Conservation (phyloP, 2,888 invertebrate species). For the Drosophila fulvimacula region DNA sequence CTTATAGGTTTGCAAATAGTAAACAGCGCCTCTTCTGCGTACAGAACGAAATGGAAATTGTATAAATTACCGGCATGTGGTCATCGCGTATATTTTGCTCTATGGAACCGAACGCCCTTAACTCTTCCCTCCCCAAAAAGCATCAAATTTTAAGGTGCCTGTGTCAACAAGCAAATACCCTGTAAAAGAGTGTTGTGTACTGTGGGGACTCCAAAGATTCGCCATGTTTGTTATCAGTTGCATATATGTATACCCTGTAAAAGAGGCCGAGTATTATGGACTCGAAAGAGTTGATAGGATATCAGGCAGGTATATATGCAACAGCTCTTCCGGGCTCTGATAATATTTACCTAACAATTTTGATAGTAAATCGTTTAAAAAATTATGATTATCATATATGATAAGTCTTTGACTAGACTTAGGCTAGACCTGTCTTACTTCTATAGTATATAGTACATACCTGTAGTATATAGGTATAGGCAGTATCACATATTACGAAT, state of each 20-base stretch:
- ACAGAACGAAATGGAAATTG: conserved; percentile 37
- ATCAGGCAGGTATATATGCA: no score
- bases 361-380: background rate
- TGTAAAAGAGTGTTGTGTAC: background rate
- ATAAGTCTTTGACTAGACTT: background rate
- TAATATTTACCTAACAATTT: background rate
- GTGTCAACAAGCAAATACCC: conserved; percentile 21
- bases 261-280: background rate
- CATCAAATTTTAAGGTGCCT: background rate
- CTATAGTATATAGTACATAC: background rate
- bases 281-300: background rate
- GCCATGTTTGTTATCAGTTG: background rate
- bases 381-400: background rate
- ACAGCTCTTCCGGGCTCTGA: no score
- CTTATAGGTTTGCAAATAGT: conserved; percentile 16
- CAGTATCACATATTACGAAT: background rate
- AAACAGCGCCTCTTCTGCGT: conserved; percentile 29
- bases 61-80: conserved; percentile 70
- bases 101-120: conserved; percentile 30
- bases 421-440: background rate
- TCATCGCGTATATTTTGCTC: conserved; percentile 44
- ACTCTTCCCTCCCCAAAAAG: conserved; percentile 20
- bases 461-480: no score
- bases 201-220: no score
- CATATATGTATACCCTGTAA: background rate